These are phyloP conservation scores for Tenthredo mesomela DNA, from an alignment of 2,888 invertebrate species.

Conservation along the genomic window DNA sequence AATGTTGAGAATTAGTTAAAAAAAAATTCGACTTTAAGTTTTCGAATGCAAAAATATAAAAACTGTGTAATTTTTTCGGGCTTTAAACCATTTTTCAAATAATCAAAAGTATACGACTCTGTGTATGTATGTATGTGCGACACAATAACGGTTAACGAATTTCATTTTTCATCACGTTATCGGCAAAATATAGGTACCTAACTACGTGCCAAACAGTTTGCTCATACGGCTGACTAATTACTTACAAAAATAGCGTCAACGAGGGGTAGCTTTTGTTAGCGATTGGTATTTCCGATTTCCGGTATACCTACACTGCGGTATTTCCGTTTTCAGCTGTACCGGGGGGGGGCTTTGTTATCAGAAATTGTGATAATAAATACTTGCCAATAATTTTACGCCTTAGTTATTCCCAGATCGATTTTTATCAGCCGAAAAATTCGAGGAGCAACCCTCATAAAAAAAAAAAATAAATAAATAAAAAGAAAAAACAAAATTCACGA, in stretches of 20 bases:
- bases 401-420: neutral
- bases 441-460: neutral
- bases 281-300: conserved; percentile 35
- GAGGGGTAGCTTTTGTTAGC: neutral
- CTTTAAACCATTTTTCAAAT: neutral
- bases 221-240: conserved; percentile 39
- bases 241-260: neutral
- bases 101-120: neutral
- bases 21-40: no score
- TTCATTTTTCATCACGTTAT: neutral
- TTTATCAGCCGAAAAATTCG: neutral
- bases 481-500: no score
- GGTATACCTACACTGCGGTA: neutral
- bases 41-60: no score
- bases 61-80: neutral
- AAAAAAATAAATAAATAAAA: no score
- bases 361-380: neutral
- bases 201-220: neutral
- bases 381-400: conserved; percentile 9
- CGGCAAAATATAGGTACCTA: neutral
- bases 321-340: neutral
- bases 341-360: neutral
- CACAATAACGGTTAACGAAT: neutral
- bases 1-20: no score
- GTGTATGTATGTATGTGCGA: neutral